phyloP scores from a whole-genome alignment of 1,140 invertebrate species.

The Drosophila athabasca region DNA sequence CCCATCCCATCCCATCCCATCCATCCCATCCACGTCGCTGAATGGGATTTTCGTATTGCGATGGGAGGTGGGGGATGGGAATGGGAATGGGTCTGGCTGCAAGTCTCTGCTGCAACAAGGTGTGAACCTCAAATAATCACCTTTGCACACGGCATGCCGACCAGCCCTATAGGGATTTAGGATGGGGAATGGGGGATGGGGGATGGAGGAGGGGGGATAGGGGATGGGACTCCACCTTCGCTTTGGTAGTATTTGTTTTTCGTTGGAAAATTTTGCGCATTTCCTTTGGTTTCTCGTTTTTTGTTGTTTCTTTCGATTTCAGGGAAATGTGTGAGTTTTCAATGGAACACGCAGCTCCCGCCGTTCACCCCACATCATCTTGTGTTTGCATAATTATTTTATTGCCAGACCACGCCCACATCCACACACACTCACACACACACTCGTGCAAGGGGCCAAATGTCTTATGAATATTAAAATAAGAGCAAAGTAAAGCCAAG shows the following conservation, averaged over 20 bases:
- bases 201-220: not conserved
- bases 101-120: slow-evolving; percentile 59
- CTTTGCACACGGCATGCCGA: slow-evolving; percentile 63
- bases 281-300: slow-evolving; percentile 20
- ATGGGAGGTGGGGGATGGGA: not conserved
- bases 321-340: slow-evolving; percentile 71
- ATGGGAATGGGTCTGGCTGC: not conserved
- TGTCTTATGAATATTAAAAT: slow-evolving; percentile 75
- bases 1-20: slow-evolving; percentile 28
- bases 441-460: slow-evolving; percentile 11
- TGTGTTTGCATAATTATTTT: slow-evolving; percentile 79
- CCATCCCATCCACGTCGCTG: slow-evolving; percentile 10
- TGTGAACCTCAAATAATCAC: slow-evolving; percentile 81
- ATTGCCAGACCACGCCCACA: slow-evolving; percentile 45
- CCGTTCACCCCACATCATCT: slow-evolving; percentile 7
- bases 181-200: not conserved
- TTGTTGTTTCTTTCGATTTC: not conserved
- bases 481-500: slow-evolving; percentile 29
- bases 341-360: slow-evolving; percentile 40
- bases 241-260: slow-evolving; percentile 58
- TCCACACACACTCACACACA: too few relatives aligned
- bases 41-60: not conserved
- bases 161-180: not conserved
- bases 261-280: slow-evolving; percentile 62
- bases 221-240: slow-evolving; percentile 2